These are phyloP conservation scores for Ariolimax columbianus DNA, from an alignment of 2,888 invertebrate genomes.

Conservation along the genomic window DNA sequence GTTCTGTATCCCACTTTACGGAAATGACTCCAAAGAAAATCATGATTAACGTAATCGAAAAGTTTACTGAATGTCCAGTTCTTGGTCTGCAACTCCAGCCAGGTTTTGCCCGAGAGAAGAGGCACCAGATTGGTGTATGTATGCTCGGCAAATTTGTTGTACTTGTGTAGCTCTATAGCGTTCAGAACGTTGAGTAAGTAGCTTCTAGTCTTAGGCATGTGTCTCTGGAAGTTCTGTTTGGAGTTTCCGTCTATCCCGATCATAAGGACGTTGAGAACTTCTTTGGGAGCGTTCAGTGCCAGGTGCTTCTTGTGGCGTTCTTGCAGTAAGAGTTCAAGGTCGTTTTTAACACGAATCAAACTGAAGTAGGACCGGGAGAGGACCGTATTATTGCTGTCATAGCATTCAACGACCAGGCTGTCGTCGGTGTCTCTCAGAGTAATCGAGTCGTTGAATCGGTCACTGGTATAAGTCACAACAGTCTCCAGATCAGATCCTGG, in stretches of 20 bases:
- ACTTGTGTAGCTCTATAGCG: conserved; percentile 20
- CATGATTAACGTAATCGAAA: neutral
- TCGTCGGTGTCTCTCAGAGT: conserved; percentile 1
- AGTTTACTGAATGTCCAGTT: neutral
- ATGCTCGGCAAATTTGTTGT: conserved; percentile 13
- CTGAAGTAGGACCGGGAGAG: conserved; percentile 33
- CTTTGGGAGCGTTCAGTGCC: neutral
- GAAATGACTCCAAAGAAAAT: conserved; percentile 35
- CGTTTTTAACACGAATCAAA: neutral
- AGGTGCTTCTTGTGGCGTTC: conserved; percentile 16
- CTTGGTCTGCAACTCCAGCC: neutral
- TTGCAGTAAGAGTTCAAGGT: neutral
- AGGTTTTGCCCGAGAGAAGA: neutral
- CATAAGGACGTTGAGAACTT: conserved; percentile 30
- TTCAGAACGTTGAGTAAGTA: conserved; percentile 3
- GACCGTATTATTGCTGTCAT: neutral
- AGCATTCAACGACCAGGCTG: conserved; percentile 34
- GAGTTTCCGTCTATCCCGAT: conserved; percentile 43
- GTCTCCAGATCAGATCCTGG: conserved; percentile 23
- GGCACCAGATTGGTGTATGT: conserved; percentile 7
- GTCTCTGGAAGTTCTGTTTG: conserved; percentile 29
- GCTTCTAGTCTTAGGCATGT: conserved; percentile 32
- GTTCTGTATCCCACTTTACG: conserved; percentile 27
- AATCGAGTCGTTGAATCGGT: conserved; percentile 10
- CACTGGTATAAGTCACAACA: neutral